Base-by-base conservation (phyloP, 2,113 vertebrate species). In the Channa maculata region DNA sequence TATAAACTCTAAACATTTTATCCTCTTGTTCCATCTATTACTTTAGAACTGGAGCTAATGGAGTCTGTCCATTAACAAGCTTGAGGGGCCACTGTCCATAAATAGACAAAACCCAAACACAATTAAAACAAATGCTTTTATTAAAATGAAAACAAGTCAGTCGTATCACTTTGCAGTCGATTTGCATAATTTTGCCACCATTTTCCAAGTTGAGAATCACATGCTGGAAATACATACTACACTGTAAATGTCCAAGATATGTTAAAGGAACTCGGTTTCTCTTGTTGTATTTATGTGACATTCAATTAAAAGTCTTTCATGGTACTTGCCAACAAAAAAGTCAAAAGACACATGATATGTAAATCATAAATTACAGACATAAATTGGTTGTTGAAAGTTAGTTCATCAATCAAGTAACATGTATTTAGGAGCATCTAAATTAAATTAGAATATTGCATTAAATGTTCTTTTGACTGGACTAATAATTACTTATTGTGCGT, bases 21-120 rank as follows among this genome's bases (percentile, higher is more conserved):
- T 75, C 73, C 67, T 82, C 88, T 77, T 73, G 58, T 72, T 84
- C 65, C 88, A 78, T 84, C 77, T 83, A 86, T 91, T 88, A 79
- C 79, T 89, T 87, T 86, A 86, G 76, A 88, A 88, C 88, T 84
- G 90, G 89, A 90, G 88, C 91, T 91, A 86, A 87, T 83, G 81
- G 82, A 88, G 81, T 88, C 67, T 72, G 71, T 88, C 78, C 80
- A 83, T 89, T 79, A 75, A 82, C 80, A 80, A 72, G 79, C 82
- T 83, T 78, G 79, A 86, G 82, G 86, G 84, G 89, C 78, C 75
- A 52, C 78, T 82, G 70, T 83, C 44, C 72, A 51, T 70, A 75
- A 83, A 80, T 33, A 71, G 59, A 62, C 62, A 52, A 61, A 64
- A 76, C 52, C 52, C 80, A 80, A 77, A 82, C 72, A 53, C 69